phyloP scores from a whole-genome alignment of 2,888 invertebrate genomes.

The Drosophila niveifrons region DNA sequence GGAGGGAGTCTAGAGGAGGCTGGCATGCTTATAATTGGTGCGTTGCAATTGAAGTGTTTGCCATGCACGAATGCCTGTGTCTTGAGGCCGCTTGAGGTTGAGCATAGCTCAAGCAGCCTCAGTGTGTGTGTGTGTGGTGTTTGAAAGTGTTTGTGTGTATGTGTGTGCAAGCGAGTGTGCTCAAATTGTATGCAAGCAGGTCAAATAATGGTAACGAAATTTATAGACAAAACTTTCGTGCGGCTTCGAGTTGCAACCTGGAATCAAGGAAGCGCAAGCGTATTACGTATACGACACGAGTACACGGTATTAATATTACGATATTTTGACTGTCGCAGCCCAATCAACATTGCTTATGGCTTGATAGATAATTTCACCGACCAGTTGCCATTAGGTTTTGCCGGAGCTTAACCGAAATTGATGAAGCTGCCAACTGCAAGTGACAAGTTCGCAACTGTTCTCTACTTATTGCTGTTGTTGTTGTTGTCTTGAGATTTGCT shows the following conservation, averaged over 20 bases:
- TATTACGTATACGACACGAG: conserved; percentile 56
- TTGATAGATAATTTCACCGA: conserved; percentile 44
- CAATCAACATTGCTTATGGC: conserved; percentile 1
- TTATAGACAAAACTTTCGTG: conserved; percentile 67
- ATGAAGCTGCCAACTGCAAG: conserved; percentile 76
- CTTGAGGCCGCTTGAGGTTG: conserved; percentile 68
- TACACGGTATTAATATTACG: not conserved
- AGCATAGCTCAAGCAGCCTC: conserved; percentile 45
- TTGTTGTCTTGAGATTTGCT: conserved; percentile 5
- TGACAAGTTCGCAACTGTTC: conserved; percentile 61
- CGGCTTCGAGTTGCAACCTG: conserved; percentile 12
- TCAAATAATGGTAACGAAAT: conserved; percentile 75
- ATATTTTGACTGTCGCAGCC: not conserved
- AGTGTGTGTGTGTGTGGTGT: conserved; percentile 17
- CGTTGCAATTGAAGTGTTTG: conserved; percentile 80
- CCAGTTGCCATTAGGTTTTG: conserved; percentile 46
- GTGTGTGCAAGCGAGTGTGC: conserved; percentile 11
- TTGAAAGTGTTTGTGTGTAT: conserved; percentile 10
- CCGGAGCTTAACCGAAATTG: conserved; percentile 70
- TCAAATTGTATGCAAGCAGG: conserved; percentile 78
- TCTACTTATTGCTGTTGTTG: not conserved
- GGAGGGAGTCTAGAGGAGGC: conserved; percentile 1
- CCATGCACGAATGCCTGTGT: conserved; percentile 77
- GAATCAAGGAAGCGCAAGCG: not conserved
- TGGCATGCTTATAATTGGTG: conserved; percentile 77